A percentile compares a stretch with the other conserved stretches of the same genome.
These are phyloP conservation scores for Oryzaephilus surinamensis DNA, from an alignment of 1,140 invertebrate genomes.

Conservation along the genomic window DNA sequence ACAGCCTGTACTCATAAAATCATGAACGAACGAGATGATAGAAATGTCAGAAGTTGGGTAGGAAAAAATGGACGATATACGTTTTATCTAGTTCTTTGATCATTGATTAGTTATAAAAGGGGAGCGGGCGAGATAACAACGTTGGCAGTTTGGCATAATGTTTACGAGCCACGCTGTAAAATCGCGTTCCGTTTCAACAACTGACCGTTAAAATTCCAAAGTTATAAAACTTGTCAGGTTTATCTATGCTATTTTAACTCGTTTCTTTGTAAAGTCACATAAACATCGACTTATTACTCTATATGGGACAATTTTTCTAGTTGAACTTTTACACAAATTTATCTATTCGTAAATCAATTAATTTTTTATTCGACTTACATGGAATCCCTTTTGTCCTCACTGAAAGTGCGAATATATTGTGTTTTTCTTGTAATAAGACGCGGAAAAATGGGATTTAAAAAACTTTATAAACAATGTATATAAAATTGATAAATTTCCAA, in stretches of 20 bases:
- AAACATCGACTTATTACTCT: constrained; percentile 1
- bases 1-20: no score
- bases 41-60: no score
- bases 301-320: not conserved
- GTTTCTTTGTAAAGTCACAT: constrained; percentile 2
- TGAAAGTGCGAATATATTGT: no score
- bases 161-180: constrained; percentile 13
- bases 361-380: no score
- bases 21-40: no score
- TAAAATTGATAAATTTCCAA: no score
- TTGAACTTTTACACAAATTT: not conserved
- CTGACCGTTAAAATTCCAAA: constrained; percentile 14
- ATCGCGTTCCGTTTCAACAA: constrained; percentile 5
- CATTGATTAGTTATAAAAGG: constrained; percentile 13
- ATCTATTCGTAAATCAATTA: no score
- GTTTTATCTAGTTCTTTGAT: constrained; percentile 9
- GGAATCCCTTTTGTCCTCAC: no score
- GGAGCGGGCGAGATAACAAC: not conserved
- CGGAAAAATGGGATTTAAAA: no score
- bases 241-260: constrained; percentile 7
- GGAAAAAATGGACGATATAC: no score
- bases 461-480: no score
- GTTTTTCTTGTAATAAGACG: no score
- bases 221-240: constrained; percentile 14
- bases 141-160: constrained; percentile 2